Evolutionary conservation across 2,888 invertebrate genomes (phyloP), one percentile per base, ranked within the genome.

Genomic region (Xanthorhoe designata): DNA sequence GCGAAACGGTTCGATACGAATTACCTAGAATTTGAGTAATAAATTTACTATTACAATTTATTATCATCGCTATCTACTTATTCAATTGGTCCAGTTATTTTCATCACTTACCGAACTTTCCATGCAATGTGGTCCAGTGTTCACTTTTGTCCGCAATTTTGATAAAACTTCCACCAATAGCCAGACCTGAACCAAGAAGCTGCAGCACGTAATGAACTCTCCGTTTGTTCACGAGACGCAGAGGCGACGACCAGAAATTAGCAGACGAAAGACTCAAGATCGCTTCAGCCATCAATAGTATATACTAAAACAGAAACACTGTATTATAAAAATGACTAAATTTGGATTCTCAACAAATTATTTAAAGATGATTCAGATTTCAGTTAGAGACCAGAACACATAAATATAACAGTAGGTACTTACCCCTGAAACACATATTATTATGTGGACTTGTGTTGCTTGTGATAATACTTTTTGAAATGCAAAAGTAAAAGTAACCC

Each of bases 351-450:
- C 32, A 32, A 6, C 1, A 32, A 32, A 7, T 5, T 6, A 32
- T 32, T 32, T 1, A 7, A 32, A 32, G 5, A 32, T 32, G 4
- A 32, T 32, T 32, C 32, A 32, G 32, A 5, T 32, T 32, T 32
- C 5, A 32, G 5, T 32, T 32, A 54, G 10, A 13, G 13, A 0
- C 38, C 3, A 13, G 5, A 9, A 13, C 38, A 38, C 32, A 38
- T 38, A 5, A 62, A 32, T n/a, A 10, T 15, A 18, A 51, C 18
- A 47, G 32, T n/a, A 54, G 10, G 32, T 32, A 83, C 89, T 87
- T 78, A 89, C 89, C 76, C 89, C 90, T 64, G 83, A 69, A n/a
- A 88, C 86, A 75, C 89, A 89, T 15, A 89, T 68, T 6, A 86
- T 68, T 38, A 88, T 81, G 65, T 90, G 90, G 32, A 81, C 66